phyloP scores from a whole-genome alignment of 2,888 invertebrate genomes.

The Chloroclysta siterata region DNA sequence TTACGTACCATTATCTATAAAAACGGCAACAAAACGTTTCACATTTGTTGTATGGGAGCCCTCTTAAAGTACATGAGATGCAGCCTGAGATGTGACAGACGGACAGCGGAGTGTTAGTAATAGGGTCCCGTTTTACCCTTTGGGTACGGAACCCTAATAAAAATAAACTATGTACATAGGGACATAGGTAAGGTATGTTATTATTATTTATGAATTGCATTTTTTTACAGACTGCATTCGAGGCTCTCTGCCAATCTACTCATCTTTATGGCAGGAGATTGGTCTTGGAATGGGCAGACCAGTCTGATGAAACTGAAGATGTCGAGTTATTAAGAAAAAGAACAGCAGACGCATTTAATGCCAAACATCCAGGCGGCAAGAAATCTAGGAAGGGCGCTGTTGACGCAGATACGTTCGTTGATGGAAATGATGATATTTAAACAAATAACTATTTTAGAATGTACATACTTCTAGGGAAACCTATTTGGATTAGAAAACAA shows the following conservation, averaged over 20 bases:
- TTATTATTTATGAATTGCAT: neutral
- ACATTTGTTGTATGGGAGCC: too few species aligned
- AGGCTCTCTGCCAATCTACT: slow-evolving; percentile 96
- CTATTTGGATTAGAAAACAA: slow-evolving; percentile 30
- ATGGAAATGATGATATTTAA: slow-evolving; percentile 52
- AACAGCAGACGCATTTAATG: slow-evolving; percentile 87
- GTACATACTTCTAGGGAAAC: slow-evolving; percentile 9
- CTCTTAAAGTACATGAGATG: too few species aligned
- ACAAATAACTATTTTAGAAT: neutral
- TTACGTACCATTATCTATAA: too few species aligned
- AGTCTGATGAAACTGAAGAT: slow-evolving; percentile 87
- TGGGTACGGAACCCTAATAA: too few species aligned
- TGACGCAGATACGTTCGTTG: slow-evolving; percentile 76
- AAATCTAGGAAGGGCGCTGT: slow-evolving; percentile 77
- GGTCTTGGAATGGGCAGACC: slow-evolving; percentile 97
- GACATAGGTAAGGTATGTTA: too few species aligned
- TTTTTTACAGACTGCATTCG: slow-evolving; percentile 92
- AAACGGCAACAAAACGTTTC: too few species aligned
- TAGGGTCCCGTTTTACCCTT: too few species aligned
- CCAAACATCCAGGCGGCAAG: slow-evolving; percentile 73
- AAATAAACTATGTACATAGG: too few species aligned
- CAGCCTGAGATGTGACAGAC: too few species aligned
- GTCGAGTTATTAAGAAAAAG: slow-evolving; percentile 93
- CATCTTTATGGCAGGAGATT: slow-evolving; percentile 98
- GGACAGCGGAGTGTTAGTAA: too few species aligned